Base-by-base conservation (phyloP, 2,113 vertebrate species). In the Morone saxatilis region DNA sequence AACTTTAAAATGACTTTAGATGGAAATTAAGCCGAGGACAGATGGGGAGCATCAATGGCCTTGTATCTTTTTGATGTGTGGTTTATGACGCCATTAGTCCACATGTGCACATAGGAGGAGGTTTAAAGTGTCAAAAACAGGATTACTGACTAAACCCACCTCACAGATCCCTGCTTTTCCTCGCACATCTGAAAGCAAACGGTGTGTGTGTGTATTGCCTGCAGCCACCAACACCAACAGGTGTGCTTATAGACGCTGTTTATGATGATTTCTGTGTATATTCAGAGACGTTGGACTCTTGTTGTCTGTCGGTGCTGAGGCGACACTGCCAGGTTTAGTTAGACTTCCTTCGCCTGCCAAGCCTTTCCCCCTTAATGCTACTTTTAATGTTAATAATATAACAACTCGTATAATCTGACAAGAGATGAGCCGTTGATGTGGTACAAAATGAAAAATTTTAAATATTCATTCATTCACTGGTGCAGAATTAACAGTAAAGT, bases 321-420 rank as follows among this genome's bases (percentile, higher is more conserved):
- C n/a, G 60, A 48, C 16, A 3, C 5, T 0, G 3, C 14, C 40
- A 10, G 20, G 4, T 17, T n/a, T 38, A 11, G 14, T 43, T 40
- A 36, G 47, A 54, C 63, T 12, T 7, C 41, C 53, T 20, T 22
- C 41, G 38, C 12, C 59, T 59, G 31, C 43, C 19, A 38, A 19
- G 22, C 0, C 22, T 57, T 68, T 22, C 31, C 45, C 47, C 36
- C 47, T 25, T 54, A 13, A 20, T 8, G 61, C 14, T 20, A n/a
- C 71, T 79, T 65, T 71, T 86, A 73, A 78, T 81, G 61, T 68
- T 78, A 76, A 75, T 81, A 78, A 78, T 76, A 78, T 68, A 84
- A 78, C 70, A 76, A 59, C 66, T 71, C 54, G 9, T 84, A 74
- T 65, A 74, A 71, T 66, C 47, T 83, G 71, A 83, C 25, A 51